phyloP scores from a whole-genome alignment of 2,888 invertebrate genomes.

The Spicauda simplicius region DNA sequence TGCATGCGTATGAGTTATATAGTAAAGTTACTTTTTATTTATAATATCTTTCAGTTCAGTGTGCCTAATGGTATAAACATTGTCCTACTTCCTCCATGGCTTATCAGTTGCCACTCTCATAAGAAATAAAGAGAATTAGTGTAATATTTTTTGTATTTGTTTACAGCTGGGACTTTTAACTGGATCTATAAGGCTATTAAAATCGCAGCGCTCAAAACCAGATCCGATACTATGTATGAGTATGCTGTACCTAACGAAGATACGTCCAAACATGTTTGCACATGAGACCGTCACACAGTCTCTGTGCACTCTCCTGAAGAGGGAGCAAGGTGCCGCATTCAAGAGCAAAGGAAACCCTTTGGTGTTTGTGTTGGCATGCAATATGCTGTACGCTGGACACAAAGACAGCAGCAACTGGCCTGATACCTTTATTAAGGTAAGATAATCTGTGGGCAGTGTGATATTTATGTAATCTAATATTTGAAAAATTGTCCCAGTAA shows the following conservation, averaged over 20 bases:
- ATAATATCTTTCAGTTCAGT: too few relatives aligned
- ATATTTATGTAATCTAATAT: too few relatives aligned
- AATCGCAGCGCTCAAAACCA: slow-evolving; percentile 92
- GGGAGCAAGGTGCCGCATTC: slow-evolving; percentile 89
- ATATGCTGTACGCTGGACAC: slow-evolving; percentile 92
- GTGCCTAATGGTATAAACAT: too few relatives aligned
- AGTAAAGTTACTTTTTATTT: too few relatives aligned
- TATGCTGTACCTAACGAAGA: slow-evolving; percentile 92
- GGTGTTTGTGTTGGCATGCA: slow-evolving; percentile 92
- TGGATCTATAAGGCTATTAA: slow-evolving; percentile 93
- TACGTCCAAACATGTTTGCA: slow-evolving; percentile 90
- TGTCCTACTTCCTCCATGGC: too few relatives aligned
- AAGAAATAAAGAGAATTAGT: neutral
- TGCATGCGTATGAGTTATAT: too few relatives aligned
- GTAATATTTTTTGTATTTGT: neutral
- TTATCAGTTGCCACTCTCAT: too few relatives aligned
- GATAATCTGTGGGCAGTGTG: slow-evolving; percentile 9
- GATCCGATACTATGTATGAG: slow-evolving; percentile 91
- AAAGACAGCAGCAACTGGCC: slow-evolving; percentile 95
- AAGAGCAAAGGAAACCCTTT: slow-evolving; percentile 93
- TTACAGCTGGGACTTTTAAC: slow-evolving; percentile 90
- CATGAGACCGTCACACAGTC: slow-evolving; percentile 91
- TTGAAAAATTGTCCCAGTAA: too few relatives aligned
- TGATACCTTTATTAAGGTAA: slow-evolving; percentile 94
- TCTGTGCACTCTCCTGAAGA: slow-evolving; percentile 91